A percentile compares a stretch with the other conserved stretches of the same genome.
Evolutionary conservation across 2,113 vertebrate species (phyloP).

Genomic region (Pitta sordida): DNA sequence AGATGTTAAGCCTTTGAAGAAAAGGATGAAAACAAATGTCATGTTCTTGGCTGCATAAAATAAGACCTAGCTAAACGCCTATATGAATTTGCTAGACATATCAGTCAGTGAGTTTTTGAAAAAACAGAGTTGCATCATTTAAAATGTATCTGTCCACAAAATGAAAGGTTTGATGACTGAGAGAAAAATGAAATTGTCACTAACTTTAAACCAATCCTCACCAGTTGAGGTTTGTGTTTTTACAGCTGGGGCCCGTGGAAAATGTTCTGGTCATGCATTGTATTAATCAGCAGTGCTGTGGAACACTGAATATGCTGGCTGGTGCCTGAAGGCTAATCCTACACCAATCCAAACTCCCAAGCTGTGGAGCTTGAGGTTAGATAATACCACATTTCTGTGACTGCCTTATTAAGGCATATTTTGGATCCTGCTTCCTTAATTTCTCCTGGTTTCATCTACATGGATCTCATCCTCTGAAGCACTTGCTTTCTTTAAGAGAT

Average conservation of each 20-base stretch:
- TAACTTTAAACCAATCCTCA: not conserved
- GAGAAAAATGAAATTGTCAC: not conserved
- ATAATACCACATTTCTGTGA: not conserved
- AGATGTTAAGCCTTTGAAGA: constrained; percentile 61
- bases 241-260: not conserved
- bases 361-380: not conserved
- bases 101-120: constrained; percentile 40
- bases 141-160: not conserved
- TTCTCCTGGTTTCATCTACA: not conserved
- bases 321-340: not conserved
- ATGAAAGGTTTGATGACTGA: not conserved
- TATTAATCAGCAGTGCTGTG: not conserved
- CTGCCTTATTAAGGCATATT: not conserved
- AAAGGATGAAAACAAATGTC: constrained; percentile 66
- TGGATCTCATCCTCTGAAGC: not conserved
- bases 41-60: constrained; percentile 47
- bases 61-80: constrained; percentile 45
- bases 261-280: not conserved
- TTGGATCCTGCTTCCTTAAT: not conserved
- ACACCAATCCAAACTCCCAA: not conserved
- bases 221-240: not conserved
- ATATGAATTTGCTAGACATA: constrained; percentile 23
- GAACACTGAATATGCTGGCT: not conserved
- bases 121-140: constrained; percentile 28
- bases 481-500: not conserved